Evolutionary conservation across 2,113 vertebrate species (phyloP).

Genomic region (Lichenostomus cassidix): DNA sequence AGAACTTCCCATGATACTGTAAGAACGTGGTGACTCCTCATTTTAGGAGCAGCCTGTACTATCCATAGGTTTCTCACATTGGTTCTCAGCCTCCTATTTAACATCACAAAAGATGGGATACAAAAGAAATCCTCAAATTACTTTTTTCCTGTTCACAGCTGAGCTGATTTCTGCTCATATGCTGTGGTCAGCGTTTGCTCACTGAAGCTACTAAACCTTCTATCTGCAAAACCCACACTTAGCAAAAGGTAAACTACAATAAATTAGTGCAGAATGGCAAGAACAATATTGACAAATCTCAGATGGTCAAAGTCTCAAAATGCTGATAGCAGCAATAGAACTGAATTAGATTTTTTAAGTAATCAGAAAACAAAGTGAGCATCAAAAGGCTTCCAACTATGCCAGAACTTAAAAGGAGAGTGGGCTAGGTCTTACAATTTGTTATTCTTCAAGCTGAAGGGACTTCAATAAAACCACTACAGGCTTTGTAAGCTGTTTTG

Average conservation of each 20-base stretch:
- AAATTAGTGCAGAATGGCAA: slow-evolving; percentile 47
- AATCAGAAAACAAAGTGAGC: neutral
- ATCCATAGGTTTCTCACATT: neutral
- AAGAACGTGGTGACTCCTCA: fast-evolving
- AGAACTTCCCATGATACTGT: neutral
- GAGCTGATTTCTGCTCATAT: neutral
- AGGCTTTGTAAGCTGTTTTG: neutral
- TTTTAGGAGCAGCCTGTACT: neutral
- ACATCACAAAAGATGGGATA: neutral
- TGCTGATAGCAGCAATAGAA: slow-evolving; percentile 52
- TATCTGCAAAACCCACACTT: slow-evolving; percentile 6
- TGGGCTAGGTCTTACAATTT: neutral
- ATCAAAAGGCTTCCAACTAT: neutral
- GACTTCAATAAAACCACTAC: neutral
- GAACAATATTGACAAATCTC: slow-evolving; percentile 50
- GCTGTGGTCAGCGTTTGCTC: neutral
- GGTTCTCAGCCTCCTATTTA: neutral
- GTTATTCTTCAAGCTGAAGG: slow-evolving; percentile 11
- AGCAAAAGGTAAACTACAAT: slow-evolving; percentile 18
- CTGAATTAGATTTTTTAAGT: slow-evolving; percentile 18
- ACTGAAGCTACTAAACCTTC: neutral
- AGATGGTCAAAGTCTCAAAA: slow-evolving; percentile 12
- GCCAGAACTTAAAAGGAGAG: neutral
- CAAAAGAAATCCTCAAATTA: neutral
- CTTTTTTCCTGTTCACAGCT: neutral